Percentiles rank a stretch among this genome's conserved stretches.
Conservation (phyloP, 2,113 vertebrate genomes). For the Nanger granti region DNA sequence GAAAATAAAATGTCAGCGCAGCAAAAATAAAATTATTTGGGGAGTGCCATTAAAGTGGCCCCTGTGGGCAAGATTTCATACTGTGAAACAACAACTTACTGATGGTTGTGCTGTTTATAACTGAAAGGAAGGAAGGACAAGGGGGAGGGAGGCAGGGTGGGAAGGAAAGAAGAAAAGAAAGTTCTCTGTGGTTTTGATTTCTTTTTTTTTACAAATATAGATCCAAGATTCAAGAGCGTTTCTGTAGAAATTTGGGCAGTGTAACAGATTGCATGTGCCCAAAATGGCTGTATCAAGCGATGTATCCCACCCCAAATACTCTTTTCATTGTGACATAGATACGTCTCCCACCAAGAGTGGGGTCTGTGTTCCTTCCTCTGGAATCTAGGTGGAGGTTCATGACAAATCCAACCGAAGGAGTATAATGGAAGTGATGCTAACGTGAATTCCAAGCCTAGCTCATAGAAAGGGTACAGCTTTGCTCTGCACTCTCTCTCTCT, state of each 20-base stretch:
- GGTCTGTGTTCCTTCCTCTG: not conserved
- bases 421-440: not conserved
- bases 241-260: not conserved
- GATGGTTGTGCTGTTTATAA: conserved; percentile 16
- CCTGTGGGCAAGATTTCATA: not conserved
- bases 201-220: not conserved
- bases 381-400: not conserved
- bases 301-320: not conserved
- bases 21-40: conserved; percentile 32
- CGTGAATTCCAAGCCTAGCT: not conserved
- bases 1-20: conserved; percentile 40
- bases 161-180: not conserved
- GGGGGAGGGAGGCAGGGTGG: not conserved
- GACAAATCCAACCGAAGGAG: not conserved
- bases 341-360: not conserved
- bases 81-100: not conserved
- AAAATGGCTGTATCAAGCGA: not conserved
- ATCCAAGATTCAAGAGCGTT: not conserved
- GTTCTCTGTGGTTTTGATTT: not conserved
- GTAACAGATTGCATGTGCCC: not conserved
- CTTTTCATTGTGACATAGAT: not conserved
- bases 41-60: not conserved
- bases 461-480: not conserved
- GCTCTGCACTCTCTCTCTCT: too few species aligned
- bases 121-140: conserved; percentile 28